These are phyloP conservation scores for Melanophora roralis DNA, from an alignment of 2,888 invertebrate genomes.

Conservation along the genomic window DNA sequence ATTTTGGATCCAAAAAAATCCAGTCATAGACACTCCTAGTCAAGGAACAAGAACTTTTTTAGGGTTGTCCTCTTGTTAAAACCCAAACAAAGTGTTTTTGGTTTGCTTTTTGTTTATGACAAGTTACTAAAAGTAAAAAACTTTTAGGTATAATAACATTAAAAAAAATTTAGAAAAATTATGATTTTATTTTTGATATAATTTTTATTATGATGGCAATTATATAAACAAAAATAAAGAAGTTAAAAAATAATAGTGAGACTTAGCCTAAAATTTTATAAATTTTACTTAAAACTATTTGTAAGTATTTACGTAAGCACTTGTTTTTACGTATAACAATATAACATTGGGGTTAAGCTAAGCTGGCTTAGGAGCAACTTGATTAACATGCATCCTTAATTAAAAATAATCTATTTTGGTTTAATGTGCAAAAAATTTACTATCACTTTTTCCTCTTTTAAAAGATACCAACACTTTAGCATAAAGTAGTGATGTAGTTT, in stretches of 20 bases:
- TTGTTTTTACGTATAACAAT: no score
- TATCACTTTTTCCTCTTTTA: neutral
- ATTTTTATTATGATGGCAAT: neutral
- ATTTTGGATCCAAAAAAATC: no score
- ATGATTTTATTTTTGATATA: neutral
- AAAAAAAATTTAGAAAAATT: neutral
- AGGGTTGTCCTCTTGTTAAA: no score
- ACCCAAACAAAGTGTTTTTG: no score
- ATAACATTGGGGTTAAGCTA: no score
- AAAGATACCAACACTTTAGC: neutral
- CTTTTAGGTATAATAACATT: no score
- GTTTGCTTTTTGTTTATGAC: no score
- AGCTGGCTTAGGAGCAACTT: neutral
- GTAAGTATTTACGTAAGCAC: neutral
- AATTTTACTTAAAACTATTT: conserved; percentile 5
- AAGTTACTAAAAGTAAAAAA: no score
- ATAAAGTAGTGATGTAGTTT: no score
- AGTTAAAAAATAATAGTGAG: conserved; percentile 2
- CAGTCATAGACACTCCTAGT: no score
- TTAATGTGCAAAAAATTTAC: conserved; percentile 3
- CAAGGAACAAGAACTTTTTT: no score
- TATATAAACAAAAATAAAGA: neutral
- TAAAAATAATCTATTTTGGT: conserved; percentile 42
- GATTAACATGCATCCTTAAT: conserved; percentile 39
- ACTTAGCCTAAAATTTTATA: conserved; percentile 43